Percentiles rank a stretch among this genome's conserved stretches.
phyloP scores from a whole-genome alignment of 2,113 vertebrate species.

The Galbula dea region DNA sequence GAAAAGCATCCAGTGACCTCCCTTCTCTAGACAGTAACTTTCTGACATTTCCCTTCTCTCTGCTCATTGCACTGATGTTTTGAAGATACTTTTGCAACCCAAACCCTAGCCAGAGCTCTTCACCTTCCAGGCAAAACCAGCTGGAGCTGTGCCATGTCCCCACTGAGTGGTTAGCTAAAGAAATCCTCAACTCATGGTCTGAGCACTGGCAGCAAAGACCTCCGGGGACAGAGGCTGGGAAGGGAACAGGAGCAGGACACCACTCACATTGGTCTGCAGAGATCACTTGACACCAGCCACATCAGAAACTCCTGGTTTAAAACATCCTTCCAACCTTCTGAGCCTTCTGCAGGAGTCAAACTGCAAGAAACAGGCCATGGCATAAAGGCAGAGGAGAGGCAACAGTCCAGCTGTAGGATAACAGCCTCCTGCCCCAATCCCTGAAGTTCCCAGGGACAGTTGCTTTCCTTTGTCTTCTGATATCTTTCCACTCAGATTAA shows the following conservation, averaged over 20 bases:
- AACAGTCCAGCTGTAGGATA: rapidly evolving
- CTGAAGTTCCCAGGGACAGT: not conserved
- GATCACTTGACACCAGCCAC: constrained; percentile 10
- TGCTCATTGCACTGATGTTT: not conserved
- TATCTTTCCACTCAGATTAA: not conserved
- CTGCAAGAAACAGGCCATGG: not conserved
- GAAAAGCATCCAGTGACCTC: not conserved
- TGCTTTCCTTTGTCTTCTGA: not conserved
- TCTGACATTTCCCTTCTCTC: too few relatives aligned
- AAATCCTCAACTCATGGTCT: not conserved
- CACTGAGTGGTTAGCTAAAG: not conserved
- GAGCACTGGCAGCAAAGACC: not conserved
- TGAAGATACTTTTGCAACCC: not conserved
- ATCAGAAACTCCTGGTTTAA: not conserved
- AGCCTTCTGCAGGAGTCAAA: not conserved
- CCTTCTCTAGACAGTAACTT: not conserved
- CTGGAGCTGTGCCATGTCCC: too few relatives aligned
- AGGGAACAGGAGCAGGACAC: not conserved
- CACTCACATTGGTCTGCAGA: constrained; percentile 34
- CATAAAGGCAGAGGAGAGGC: not conserved
- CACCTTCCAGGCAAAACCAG: too few relatives aligned
- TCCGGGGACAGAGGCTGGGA: not conserved
- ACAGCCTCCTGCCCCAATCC: rapidly evolving
- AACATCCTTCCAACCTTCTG: not conserved
- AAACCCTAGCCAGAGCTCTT: not conserved